Evolutionary conservation across 2,113 vertebrate species (phyloP), one percentile per base, ranked within the genome.

Genomic region (Chaetodon trifascialis): DNA sequence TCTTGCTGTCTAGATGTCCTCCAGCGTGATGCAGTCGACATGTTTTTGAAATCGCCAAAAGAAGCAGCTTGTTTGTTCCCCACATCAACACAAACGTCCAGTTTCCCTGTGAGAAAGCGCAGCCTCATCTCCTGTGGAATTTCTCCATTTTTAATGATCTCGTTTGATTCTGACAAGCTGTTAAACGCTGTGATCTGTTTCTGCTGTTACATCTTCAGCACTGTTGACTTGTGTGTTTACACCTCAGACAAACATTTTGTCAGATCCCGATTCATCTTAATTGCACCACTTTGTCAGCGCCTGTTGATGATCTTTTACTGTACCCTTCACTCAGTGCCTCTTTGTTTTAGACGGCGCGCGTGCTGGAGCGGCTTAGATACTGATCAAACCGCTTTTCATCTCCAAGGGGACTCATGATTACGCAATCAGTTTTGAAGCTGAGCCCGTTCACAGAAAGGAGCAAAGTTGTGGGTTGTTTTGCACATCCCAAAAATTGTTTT

Each of bases 81-180:
- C 51, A 16, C 11, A 46, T 86, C 63, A 77, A 46, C 64, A 68
- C 80, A 77, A 84, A 81, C 36, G 74, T 82, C 21, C 15, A 66
- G 62, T 87, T 84, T 73, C 51, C 54, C 42, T 54, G 7, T 1
- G 14, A 70, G 34, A 66, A 80, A 72, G 58, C 36, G 25, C 21
- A 78, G 47, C 55, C 80, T 80, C 16, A 76, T 89, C 78, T 89
- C 82, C 67, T 23, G 4, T 72, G 83, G 30, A 85, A 82, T 96
- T 95, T 97, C 75, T 97, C 95, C 96, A 96, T 97, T 97, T 97
- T 97, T 97, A 96, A 97, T 96, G 97, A 96, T 88, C 69, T 95
- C 94, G 96, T 98, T 97, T 96, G 95, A 89, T 89, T 70, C 6
- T 89, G 92, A 92, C 91, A 93, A 83, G 87, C 73, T 68, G 89